Evolutionary conservation across 2,888 invertebrate species (phyloP).

Genomic region (Galeopsomyia nigrocyanea): DNA sequence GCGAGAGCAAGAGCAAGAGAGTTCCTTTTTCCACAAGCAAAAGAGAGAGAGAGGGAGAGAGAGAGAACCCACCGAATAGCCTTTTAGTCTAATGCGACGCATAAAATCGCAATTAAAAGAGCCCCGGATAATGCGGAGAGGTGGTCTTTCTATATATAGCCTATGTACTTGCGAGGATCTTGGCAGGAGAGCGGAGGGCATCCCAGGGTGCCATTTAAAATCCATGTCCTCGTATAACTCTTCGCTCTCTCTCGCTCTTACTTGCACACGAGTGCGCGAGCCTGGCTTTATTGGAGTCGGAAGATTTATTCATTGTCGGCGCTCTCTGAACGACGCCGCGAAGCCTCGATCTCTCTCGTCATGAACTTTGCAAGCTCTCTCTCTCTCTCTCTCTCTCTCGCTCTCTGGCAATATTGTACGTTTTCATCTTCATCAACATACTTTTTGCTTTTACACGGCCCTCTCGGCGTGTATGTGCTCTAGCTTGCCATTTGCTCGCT

Average conservation of each 20-base stretch:
- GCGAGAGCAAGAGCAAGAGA: neutral
- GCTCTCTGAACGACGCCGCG: neutral
- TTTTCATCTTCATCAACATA: constrained; percentile 32
- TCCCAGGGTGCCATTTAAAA: constrained; percentile 50
- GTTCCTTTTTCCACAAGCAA: constrained; percentile 16
- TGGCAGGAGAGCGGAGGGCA: neutral
- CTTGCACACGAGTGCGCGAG: constrained; percentile 25
- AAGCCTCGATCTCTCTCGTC: too few species aligned
- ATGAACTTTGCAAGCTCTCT: too few species aligned
- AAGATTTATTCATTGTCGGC: constrained; percentile 52
- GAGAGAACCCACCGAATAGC: constrained; percentile 50
- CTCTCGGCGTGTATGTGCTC: neutral
- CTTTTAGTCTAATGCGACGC: constrained; percentile 61
- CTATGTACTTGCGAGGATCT: constrained; percentile 27
- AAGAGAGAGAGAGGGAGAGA: neutral
- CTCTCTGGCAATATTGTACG: neutral
- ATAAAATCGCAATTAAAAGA: constrained; percentile 60
- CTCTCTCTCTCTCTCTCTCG: too few species aligned
- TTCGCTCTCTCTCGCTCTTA: constrained; percentile 12
- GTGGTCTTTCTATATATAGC: constrained; percentile 24
- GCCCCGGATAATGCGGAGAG: constrained; percentile 9
- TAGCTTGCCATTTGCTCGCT: neutral
- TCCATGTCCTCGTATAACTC: constrained; percentile 52
- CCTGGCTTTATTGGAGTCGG: constrained; percentile 52
- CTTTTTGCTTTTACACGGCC: constrained; percentile 11